Percentiles rank a stretch among this genome's conserved stretches.
These are phyloP conservation scores for Meiosimyza platycephala DNA, from an alignment of 2,888 invertebrate species.

Conservation along the genomic window DNA sequence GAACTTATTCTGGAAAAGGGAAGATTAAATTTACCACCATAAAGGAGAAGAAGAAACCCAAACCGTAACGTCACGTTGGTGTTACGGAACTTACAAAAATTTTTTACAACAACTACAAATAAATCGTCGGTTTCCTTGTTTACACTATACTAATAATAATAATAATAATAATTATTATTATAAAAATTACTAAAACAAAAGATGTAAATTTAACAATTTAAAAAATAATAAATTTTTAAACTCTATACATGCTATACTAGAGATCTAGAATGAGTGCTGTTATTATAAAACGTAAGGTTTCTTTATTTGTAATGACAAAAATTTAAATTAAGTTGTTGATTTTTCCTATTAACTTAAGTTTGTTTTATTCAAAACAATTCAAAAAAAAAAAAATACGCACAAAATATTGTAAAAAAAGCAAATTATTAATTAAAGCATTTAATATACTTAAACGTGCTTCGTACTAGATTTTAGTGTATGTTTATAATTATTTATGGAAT, in stretches of 20 bases:
- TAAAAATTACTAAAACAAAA: not conserved
- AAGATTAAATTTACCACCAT: not conserved
- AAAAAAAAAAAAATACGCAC: not conserved
- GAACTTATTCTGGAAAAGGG: slow-evolving; percentile 11
- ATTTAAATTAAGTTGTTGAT: slow-evolving; percentile 21
- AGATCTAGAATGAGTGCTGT: too few relatives aligned
- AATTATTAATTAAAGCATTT: slow-evolving; percentile 3
- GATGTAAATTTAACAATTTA: slow-evolving; percentile 1
- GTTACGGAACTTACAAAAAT: not conserved
- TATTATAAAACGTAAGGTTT: too few relatives aligned
- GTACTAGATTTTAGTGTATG: not conserved
- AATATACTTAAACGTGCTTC: not conserved
- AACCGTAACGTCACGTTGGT: not conserved
- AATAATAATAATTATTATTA: not conserved
- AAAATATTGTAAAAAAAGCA: slow-evolving; percentile 6
- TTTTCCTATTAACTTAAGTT: slow-evolving; percentile 32
- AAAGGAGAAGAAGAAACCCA: not conserved
- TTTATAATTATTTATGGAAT: slow-evolving; percentile 1
- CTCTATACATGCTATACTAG: not conserved
- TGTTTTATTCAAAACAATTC: slow-evolving; percentile 15
- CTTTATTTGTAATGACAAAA: too few relatives aligned
- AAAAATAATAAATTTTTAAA: not conserved
- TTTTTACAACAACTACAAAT: not conserved
- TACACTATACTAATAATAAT: too few relatives aligned
- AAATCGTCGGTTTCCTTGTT: slow-evolving; percentile 23